Evolutionary conservation across 2,113 vertebrate genomes (phyloP).

Genomic region (Vulpes vulpes): DNA sequence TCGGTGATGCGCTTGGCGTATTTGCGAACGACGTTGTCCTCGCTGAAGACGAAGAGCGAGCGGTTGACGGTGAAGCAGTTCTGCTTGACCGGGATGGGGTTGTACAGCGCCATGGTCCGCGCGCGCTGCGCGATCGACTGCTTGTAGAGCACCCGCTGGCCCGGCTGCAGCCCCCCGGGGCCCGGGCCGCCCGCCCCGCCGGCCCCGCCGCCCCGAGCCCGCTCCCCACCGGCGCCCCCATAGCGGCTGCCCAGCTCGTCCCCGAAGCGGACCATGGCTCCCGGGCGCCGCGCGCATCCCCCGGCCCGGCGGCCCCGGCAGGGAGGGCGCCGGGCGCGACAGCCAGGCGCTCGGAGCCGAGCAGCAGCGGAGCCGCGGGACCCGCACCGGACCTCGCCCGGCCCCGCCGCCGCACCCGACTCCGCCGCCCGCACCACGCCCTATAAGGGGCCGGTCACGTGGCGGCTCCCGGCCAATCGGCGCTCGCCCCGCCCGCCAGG

Average conservation of each 20-base stretch:
- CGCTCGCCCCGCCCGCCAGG: conserved; percentile 88
- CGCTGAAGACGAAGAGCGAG: conserved; percentile 98
- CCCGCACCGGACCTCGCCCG: conserved; percentile 35
- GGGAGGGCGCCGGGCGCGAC: conserved; percentile 69
- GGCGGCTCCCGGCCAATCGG: conserved; percentile 89
- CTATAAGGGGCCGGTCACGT: conserved; percentile 89
- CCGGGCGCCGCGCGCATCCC: conserved; percentile 71
- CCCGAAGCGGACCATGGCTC: conserved; percentile 96
- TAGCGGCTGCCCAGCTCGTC: conserved; percentile 94
- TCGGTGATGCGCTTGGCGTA: conserved; percentile 99
- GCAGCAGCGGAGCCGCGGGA: conserved; percentile 26
- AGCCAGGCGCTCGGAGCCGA: conserved; percentile 9
- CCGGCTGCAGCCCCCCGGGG: conserved; percentile 92
- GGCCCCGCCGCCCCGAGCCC: conserved; percentile 88
- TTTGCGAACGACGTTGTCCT: conserved; percentile 98
- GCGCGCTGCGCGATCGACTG: conserved; percentile 98
- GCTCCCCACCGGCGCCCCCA: conserved; percentile 88
- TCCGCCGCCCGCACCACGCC: conserved; percentile 80
- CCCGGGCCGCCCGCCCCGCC: conserved; percentile 89
- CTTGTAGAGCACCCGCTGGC: conserved; percentile 93
- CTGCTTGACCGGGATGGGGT: conserved; percentile 98
- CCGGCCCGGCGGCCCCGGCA: conserved; percentile 66
- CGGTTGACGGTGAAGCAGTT: conserved; percentile 98
- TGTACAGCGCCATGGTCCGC: conserved; percentile 98
- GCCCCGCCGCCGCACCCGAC: conserved; percentile 69